A percentile compares a stretch with the other conserved stretches of the same genome.
phyloP scores from a whole-genome alignment of 2,888 invertebrate genomes.

The Athetis lepigone region DNA sequence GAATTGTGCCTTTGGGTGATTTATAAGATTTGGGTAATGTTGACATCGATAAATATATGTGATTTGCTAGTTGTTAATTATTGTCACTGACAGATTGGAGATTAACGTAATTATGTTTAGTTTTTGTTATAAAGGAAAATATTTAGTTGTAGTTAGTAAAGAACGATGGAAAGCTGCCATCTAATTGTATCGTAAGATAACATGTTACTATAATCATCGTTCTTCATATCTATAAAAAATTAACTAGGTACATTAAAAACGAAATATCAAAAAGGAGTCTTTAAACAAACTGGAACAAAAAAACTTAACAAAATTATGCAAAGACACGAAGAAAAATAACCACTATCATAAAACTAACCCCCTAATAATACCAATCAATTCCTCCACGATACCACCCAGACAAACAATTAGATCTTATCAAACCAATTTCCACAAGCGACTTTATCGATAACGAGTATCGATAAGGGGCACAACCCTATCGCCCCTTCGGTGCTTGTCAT shows the following conservation, averaged over 20 bases:
- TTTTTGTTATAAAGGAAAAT: background rate
- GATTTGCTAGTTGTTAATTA: background rate
- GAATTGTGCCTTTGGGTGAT: conserved; percentile 58
- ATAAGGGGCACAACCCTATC: conserved; percentile 73
- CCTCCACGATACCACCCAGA: conserved; percentile 59
- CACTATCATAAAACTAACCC: conserved; percentile 51
- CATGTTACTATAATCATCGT: background rate
- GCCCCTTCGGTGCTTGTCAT: conserved; percentile 89
- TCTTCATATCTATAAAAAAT: background rate
- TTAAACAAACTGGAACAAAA: background rate
- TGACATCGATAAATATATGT: conserved; percentile 54
- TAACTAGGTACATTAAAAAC: background rate
- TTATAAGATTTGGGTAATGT: conserved; percentile 27
- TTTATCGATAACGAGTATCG: conserved; percentile 71
- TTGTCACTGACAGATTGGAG: too few relatives aligned
- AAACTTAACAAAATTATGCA: background rate
- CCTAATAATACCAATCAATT: conserved; percentile 65
- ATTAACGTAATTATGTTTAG: too few relatives aligned
- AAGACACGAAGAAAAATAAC: conserved; percentile 10
- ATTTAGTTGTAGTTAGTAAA: background rate
- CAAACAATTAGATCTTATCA: conserved; percentile 75
- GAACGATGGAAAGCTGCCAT: background rate
- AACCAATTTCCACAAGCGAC: conserved; percentile 71
- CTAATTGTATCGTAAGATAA: background rate
- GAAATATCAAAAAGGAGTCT: background rate